Evolutionary conservation across 2,888 invertebrate species (phyloP), one percentile per base, ranked within the genome.

Genomic region (Cryptosula pallasiana): DNA sequence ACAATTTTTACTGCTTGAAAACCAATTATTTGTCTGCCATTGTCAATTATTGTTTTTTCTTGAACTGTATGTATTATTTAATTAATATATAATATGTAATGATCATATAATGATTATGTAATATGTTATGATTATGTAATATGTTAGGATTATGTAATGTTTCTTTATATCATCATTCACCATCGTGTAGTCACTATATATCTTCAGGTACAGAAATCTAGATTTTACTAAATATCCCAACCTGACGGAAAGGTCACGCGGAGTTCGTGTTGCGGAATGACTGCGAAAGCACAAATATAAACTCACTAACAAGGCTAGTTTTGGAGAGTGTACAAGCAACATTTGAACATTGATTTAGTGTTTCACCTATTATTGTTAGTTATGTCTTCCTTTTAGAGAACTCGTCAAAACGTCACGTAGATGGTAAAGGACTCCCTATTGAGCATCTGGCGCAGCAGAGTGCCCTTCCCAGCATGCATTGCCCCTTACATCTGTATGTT

Each of bases 401-500:
- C 45, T 13, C 45, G 20, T 13, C 45, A 45, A 20, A n/a, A n/a
- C n/a, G 45, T 13, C 45, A 45, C 20, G 45, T 45, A 16, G 16
- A 45, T 45, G 45, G 16, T 16, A 5, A 45, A 45, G 45, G 45
- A 13, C 5, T 45, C 5, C 5, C 5, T 13, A 45, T 45, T 5
- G 45, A 45, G 9, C 5, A 16, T 13, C 45, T 45, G 16, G 45
- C 16, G 23, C n/a, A 55, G n/a, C 55, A 55, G 55, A 55, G 23
- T 20, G 13, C 5, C 16, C 55, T 55, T 13, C 9, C 5, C 3
- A 25, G n/a, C 23, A 55, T 55, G 69, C 69, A 69, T 29, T 77
- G 77, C 35, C 36, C 36, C 20, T 63, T 83, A 1, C 79, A 81
- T 74, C 71, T 82, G 32, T 78, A 80, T 20, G 78, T 80, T 0